A percentile compares a stretch with the other conserved stretches of the same genome.
phyloP scores from a whole-genome alignment of 2,797 vertebrate genomes.

The Dicrostonyx torquatus region DNA sequence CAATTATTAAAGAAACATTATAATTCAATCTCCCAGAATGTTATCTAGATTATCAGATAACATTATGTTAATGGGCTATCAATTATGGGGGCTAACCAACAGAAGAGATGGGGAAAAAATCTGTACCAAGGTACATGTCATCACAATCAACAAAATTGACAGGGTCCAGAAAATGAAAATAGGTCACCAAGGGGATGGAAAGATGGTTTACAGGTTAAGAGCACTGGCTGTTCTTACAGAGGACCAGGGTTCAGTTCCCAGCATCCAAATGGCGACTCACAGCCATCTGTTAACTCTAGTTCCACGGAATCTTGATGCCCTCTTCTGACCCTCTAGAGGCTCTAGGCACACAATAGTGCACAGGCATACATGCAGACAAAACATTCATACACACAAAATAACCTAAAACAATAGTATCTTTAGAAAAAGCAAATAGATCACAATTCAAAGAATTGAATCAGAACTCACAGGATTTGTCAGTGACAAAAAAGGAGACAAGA shows the following conservation, averaged over 20 bases:
- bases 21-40: background rate
- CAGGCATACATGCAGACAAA: background rate
- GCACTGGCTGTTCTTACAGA: background rate
- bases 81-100: background rate
- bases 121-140: background rate
- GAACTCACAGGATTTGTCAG: background rate
- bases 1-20: conserved; percentile 37
- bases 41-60: background rate
- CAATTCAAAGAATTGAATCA: background rate
- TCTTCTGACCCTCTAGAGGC: background rate
- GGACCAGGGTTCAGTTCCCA: background rate
- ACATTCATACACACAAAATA: background rate
- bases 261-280: background rate
- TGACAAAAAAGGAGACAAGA: background rate
- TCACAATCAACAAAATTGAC: background rate
- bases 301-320: background rate
- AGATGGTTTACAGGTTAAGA: background rate
- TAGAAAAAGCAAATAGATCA: background rate
- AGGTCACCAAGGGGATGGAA: background rate
- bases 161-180: conserved; percentile 10
- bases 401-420: background rate
- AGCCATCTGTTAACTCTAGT: background rate
- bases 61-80: background rate
- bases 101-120: conserved; percentile 29
- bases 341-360: background rate